A percentile compares a stretch with the other conserved stretches of the same genome.
These are phyloP conservation scores for Arvicola amphibius DNA, from an alignment of 2,797 vertebrate genomes.

Conservation along the genomic window DNA sequence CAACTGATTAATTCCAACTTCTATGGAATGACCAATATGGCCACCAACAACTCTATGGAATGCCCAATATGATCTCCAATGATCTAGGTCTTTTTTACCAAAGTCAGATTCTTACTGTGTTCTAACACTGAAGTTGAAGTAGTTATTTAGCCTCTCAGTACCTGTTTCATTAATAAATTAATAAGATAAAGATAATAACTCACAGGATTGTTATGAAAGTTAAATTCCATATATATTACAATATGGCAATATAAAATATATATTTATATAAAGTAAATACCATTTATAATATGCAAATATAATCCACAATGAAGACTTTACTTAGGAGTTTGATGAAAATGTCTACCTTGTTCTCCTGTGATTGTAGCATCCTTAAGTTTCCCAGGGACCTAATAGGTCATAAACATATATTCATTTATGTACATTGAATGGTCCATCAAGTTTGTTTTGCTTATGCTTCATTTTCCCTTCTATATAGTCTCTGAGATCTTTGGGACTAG, in stretches of 20 bases:
- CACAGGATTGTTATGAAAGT: background rate
- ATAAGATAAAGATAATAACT: background rate
- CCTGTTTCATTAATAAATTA: constrained; percentile 39
- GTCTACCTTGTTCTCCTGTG: background rate
- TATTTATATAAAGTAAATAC: background rate
- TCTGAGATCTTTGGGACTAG: background rate
- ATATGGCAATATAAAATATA: background rate
- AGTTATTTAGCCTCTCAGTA: background rate
- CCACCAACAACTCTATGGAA: too few relatives aligned
- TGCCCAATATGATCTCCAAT: background rate
- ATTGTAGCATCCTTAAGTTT: background rate
- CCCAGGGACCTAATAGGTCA: background rate
- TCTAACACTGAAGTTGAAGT: background rate
- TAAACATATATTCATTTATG: background rate
- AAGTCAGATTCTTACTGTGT: background rate
- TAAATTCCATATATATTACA: background rate
- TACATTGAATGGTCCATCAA: background rate
- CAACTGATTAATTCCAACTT: background rate
- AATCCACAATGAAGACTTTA: background rate
- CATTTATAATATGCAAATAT: background rate
- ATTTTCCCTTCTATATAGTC: background rate
- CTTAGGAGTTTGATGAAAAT: constrained; percentile 21
- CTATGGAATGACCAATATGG: background rate
- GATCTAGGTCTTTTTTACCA: background rate
- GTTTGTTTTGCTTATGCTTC: constrained; percentile 12